phyloP scores from a whole-genome alignment of 2,888 invertebrate genomes.

The Autographa pulchrina region DNA sequence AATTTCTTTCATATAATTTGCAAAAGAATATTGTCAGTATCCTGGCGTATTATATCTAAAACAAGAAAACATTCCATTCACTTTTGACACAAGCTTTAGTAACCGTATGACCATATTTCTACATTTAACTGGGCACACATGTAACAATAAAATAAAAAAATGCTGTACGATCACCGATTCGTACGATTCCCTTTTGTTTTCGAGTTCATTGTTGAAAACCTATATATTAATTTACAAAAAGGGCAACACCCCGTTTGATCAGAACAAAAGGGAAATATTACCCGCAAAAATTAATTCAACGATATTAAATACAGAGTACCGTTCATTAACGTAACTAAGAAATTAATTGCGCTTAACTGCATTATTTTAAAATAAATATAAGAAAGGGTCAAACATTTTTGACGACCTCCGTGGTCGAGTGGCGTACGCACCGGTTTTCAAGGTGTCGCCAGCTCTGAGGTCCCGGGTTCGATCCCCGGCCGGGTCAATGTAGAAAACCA shows the following conservation, averaged over 20 bases:
- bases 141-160: not conserved
- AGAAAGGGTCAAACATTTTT: no score
- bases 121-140: not conserved
- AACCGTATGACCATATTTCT: not conserved
- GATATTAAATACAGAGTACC: not conserved
- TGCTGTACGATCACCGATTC: not conserved
- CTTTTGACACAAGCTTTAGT: not conserved
- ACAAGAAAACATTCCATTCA: not conserved
- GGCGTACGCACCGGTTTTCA: no score
- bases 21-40: not conserved
- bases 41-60: not conserved
- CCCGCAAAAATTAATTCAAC: not conserved
- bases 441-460: no score
- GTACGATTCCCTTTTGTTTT: constrained; percentile 4
- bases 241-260: constrained; percentile 4
- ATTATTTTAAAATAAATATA: no score
- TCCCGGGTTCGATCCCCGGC: no score
- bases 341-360: no score
- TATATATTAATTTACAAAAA: constrained; percentile 2
- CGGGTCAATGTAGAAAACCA: no score
- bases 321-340: not conserved
- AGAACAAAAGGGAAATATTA: constrained; percentile 1
- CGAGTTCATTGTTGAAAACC: constrained; percentile 4
- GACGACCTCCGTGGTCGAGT: no score
- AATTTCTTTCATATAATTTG: not conserved